phyloP scores from a whole-genome alignment of 2,113 vertebrate genomes.

The Gallinago jamesoni region DNA sequence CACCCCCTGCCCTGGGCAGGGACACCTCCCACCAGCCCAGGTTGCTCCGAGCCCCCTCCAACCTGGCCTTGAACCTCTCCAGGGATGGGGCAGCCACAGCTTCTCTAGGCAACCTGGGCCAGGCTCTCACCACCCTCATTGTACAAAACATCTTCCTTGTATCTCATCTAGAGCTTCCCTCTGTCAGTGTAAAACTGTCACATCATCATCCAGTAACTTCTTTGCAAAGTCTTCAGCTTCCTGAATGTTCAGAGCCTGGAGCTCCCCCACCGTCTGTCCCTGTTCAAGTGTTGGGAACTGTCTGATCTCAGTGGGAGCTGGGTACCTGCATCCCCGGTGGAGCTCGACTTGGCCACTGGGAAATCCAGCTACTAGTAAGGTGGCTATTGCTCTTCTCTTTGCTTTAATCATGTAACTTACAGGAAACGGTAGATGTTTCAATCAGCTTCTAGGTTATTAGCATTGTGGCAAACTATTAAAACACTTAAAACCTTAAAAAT shows the following conservation, averaged over 20 bases:
- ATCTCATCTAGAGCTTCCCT: not conserved
- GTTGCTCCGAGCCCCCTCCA: not conserved
- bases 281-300: no score
- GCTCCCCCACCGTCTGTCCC: not conserved
- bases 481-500: not conserved
- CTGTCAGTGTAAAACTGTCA: accelerated
- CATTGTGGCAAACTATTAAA: not conserved
- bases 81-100: not conserved
- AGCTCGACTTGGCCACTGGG: not conserved
- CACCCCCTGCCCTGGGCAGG: not conserved
- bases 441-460: not conserved
- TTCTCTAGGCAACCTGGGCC: not conserved
- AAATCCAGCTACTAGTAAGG: not conserved
- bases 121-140: not conserved
- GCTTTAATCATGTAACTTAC: not conserved
- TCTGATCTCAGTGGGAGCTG: not conserved
- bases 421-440: not conserved
- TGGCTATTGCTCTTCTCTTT: not conserved
- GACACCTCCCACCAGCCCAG: not conserved
- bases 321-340: no score
- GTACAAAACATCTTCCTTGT: not conserved
- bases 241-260: not conserved
- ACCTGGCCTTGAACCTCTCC: not conserved
- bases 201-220: no score
- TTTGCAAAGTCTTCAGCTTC: not conserved